Evolutionary conservation across 2,113 vertebrate species (phyloP), one percentile per base, ranked within the genome.

Genomic region (Morone chrysops): DNA sequence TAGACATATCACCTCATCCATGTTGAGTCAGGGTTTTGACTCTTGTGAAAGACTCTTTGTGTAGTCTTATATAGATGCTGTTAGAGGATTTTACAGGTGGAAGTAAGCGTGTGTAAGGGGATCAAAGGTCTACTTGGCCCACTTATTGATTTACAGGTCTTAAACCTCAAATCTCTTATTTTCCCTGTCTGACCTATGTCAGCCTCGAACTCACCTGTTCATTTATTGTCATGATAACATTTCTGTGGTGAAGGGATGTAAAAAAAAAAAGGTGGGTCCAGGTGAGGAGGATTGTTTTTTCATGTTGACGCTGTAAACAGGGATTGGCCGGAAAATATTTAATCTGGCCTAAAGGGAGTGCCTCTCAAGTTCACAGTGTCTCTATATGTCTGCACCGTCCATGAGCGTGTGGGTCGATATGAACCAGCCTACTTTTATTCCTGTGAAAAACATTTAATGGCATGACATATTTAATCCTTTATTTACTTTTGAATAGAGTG

Each of bases 241-340:
- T 71, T 74, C 8, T 62, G 12, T 14, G 17, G 47, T 18, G 20
- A 41, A 4, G n/a, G n/a, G 48, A 3, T 41, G 16, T 47, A 14
- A 36, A 75, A 25, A 66, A 38, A 31, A 31, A 47, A 47, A 47
- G 17, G 16, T 60, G 50, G 5, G 38, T 59, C 74, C 25, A 13
- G 25, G 18, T 70, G 60, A 60, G 60, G 50, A 54, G 25, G 75
- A 62, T 25, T 45, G 41, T 62, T 78, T 62, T 51, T 11, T 43
- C 4, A 3, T 17, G 50, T 16, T 41, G 22, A 62, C 41, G 41
- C 45, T 18, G 38, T 56, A 66, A 87, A 82, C 73, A 67, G 63
- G 89, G 85, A 86, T 84, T 82, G 89, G 72, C 80, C 78, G 68
- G 65, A 69, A 80, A 88, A 92, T 84, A 25, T 86, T 65, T 84